These are phyloP conservation scores for Linurgus olivaceus DNA, from an alignment of 2,797 vertebrate genomes.

Conservation along the genomic window DNA sequence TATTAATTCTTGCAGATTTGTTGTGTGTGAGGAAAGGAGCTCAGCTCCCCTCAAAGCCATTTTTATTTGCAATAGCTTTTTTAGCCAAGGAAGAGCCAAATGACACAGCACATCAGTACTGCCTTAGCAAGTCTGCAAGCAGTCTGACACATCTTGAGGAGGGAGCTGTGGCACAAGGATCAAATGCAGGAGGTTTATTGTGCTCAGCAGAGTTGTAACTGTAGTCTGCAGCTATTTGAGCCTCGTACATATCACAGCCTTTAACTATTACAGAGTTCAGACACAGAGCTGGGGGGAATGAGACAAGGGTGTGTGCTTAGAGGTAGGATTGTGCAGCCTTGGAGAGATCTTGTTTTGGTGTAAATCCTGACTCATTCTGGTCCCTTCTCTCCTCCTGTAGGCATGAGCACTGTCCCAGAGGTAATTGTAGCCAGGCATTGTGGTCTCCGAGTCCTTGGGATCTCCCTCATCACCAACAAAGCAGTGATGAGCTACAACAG, in stretches of 20 bases:
- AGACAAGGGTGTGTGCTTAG: not conserved
- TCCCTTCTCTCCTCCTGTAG: conserved; percentile 26
- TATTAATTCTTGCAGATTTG: rapidly evolving
- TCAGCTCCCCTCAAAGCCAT: not conserved
- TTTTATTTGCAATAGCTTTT: not conserved
- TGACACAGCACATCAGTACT: not conserved
- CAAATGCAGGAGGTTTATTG: not conserved
- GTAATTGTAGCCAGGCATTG: conserved; percentile 87
- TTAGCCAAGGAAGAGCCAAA: not conserved
- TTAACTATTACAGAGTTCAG: not conserved
- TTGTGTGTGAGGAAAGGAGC: not conserved
- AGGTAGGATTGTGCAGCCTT: rapidly evolving
- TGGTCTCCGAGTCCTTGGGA: conserved; percentile 82
- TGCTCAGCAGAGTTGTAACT: not conserved
- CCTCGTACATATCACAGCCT: not conserved
- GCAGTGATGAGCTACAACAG: conserved; percentile 78
- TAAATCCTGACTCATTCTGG: not conserved
- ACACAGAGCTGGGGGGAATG: not conserved
- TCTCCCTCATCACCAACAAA: conserved; percentile 88
- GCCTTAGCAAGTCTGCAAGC: not conserved
- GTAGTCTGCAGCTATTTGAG: not conserved
- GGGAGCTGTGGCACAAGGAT: not conserved
- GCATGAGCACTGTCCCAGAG: conserved; percentile 90
- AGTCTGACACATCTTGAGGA: not conserved
- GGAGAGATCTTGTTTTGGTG: not conserved